phyloP scores from a whole-genome alignment of 1,140 invertebrate genomes.

The Papilio aristodemus region DNA sequence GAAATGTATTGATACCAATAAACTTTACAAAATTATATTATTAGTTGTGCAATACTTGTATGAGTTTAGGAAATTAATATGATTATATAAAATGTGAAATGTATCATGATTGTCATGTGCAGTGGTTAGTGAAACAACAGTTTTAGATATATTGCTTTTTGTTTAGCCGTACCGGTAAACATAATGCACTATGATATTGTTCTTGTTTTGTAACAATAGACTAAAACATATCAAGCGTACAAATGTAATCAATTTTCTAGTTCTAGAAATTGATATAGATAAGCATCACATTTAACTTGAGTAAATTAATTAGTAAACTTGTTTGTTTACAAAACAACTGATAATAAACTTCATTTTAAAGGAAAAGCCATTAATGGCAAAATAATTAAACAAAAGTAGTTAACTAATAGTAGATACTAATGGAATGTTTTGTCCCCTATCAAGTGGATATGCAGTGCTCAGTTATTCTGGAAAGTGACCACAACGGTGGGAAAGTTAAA shows the following conservation, averaged over 20 bases:
- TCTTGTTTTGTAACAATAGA: neutral
- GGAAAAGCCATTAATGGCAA: constrained; percentile 26
- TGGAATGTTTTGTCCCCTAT: constrained; percentile 65
- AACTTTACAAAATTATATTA: no score
- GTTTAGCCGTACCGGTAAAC: neutral
- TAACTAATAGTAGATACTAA: constrained; percentile 42
- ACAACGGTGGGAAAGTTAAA: constrained; percentile 68
- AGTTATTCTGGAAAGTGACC: constrained; percentile 66
- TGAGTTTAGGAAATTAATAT: neutral
- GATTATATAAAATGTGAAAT: neutral
- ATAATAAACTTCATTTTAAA: constrained; percentile 15
- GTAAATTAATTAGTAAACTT: constrained; percentile 30
- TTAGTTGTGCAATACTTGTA: no score
- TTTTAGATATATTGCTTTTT: neutral
- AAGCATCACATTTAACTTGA: constrained; percentile 26
- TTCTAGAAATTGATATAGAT: constrained; percentile 16
- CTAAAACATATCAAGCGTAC: neutral
- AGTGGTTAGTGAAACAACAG: neutral
- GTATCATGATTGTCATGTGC: constrained; percentile 1
- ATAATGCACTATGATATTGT: neutral
- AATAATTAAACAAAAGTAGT: constrained; percentile 34
- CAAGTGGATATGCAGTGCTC: constrained; percentile 78
- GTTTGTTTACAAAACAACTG: constrained; percentile 35
- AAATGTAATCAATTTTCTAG: constrained; percentile 5
- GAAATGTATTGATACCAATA: neutral